These are phyloP conservation scores for Centropus bengalensis DNA, from an alignment of 2,113 vertebrate genomes.

Conservation along the genomic window DNA sequence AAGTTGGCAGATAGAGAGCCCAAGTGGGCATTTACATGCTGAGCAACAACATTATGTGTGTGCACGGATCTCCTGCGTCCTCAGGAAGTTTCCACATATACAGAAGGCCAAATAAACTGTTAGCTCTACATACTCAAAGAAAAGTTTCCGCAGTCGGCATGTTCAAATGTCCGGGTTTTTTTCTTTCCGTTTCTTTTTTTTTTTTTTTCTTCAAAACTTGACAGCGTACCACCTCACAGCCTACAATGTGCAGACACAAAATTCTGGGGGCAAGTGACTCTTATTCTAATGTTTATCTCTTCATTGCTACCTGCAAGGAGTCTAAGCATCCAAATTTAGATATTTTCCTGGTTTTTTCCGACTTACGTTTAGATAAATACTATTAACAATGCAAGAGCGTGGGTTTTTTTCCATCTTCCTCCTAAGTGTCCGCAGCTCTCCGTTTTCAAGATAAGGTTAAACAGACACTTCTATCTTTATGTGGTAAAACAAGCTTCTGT, in stretches of 20 bases:
- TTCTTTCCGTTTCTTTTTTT: not conserved
- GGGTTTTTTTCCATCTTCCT: not conserved
- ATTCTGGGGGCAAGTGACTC: not conserved
- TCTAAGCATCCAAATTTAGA: not conserved
- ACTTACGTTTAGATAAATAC: not conserved
- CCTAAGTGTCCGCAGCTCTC: not conserved
- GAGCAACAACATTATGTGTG: not conserved
- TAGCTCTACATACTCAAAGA: not conserved
- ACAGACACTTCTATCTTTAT: constrained; percentile 29
- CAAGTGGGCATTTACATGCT: not conserved
- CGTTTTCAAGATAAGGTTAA: not conserved
- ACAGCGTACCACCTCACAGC: not conserved
- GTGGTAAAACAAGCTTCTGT: constrained; percentile 60
- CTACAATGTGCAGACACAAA: not conserved
- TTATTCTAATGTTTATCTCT: not conserved
- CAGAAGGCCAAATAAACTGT: not conserved
- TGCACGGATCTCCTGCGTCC: not conserved
- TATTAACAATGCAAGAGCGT: not conserved
- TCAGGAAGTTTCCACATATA: not conserved
- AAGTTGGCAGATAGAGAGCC: not conserved
- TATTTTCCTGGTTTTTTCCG: not conserved
- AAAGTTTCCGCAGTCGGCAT: not conserved
- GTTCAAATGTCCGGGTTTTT: not conserved
- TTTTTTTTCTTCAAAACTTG: not conserved
- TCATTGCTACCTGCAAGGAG: not conserved